These are phyloP conservation scores for Leucophenga varia DNA, from an alignment of 1,140 invertebrate genomes.

Conservation along the genomic window DNA sequence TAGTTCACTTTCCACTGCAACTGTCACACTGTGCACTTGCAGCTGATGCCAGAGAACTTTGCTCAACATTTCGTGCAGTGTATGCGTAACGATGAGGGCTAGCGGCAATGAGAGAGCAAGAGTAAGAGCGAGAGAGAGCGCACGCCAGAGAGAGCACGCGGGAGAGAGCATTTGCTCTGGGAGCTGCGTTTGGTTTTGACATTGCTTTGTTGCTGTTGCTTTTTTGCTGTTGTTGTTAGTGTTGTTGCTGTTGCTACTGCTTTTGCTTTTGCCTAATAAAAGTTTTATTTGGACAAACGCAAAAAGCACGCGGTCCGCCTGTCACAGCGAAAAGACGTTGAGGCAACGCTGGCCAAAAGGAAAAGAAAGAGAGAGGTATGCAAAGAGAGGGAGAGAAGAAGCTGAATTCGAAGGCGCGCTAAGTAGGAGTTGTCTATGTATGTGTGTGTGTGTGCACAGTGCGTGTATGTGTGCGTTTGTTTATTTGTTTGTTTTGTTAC, in stretches of 20 bases:
- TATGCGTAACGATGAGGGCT: constrained; percentile 1
- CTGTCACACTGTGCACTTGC: no score
- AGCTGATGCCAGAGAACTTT: background rate
- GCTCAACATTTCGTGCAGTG: constrained; percentile 27
- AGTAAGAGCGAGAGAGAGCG: constrained; percentile 12
- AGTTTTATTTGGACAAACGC: constrained; percentile 40
- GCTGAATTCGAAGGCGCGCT: constrained; percentile 12
- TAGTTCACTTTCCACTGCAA: constrained; percentile 15
- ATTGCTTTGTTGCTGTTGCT: no score
- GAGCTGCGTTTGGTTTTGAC: no score
- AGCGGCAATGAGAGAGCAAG: constrained; percentile 12
- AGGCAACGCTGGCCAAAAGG: background rate
- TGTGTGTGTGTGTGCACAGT: constrained; percentile 14
- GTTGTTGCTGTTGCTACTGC: no score
- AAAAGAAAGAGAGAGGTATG: background rate
- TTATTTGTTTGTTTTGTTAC: constrained; percentile 47
- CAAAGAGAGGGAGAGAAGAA: no score
- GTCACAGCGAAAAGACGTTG: constrained; percentile 13
- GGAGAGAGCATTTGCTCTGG: constrained; percentile 16
- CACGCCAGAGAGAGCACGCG: constrained; percentile 1
- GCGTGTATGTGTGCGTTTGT: constrained; percentile 23
- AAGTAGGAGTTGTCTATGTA: constrained; percentile 24
- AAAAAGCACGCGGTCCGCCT: constrained; percentile 25
- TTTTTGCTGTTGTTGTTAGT: no score
- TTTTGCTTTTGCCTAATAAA: constrained; percentile 24